Evolutionary conservation across 2,888 invertebrate genomes (phyloP).

Genomic region (Calameuta idolon): DNA sequence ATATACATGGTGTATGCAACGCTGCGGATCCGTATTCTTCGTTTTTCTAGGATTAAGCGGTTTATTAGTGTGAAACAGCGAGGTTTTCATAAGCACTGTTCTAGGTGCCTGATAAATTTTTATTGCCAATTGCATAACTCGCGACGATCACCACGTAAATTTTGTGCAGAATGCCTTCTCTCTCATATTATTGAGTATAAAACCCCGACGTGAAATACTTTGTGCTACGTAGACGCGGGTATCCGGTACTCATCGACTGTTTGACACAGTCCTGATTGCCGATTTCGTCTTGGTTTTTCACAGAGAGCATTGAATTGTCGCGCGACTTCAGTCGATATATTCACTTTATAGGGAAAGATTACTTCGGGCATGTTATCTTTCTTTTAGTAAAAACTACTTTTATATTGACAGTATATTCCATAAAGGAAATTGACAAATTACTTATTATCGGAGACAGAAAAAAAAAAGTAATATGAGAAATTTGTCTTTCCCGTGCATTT

Average conservation of each 20-base stretch:
- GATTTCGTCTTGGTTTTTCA: background rate
- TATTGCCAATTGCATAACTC: background rate
- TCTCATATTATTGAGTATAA: background rate
- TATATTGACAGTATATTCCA: background rate
- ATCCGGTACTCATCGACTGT: background rate
- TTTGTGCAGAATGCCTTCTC: background rate
- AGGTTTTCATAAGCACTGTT: background rate
- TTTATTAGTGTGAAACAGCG: background rate
- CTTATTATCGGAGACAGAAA: background rate
- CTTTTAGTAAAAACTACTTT: constrained; percentile 2
- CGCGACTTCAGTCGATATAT: background rate
- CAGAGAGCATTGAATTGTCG: background rate
- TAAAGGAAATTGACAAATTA: background rate
- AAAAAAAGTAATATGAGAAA: constrained; percentile 9
- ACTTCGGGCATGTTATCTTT: background rate
- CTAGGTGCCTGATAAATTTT: background rate
- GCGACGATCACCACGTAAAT: background rate
- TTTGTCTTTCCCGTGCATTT: constrained; percentile 32
- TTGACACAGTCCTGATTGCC: background rate
- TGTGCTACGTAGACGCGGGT: background rate
- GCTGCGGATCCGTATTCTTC: constrained; percentile 18
- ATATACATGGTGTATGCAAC: constrained; percentile 18
- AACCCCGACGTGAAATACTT: background rate
- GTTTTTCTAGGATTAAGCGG: background rate
- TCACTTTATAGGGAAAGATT: background rate